phyloP scores from a whole-genome alignment of 2,113 vertebrate genomes.

The Castor canadensis region DNA sequence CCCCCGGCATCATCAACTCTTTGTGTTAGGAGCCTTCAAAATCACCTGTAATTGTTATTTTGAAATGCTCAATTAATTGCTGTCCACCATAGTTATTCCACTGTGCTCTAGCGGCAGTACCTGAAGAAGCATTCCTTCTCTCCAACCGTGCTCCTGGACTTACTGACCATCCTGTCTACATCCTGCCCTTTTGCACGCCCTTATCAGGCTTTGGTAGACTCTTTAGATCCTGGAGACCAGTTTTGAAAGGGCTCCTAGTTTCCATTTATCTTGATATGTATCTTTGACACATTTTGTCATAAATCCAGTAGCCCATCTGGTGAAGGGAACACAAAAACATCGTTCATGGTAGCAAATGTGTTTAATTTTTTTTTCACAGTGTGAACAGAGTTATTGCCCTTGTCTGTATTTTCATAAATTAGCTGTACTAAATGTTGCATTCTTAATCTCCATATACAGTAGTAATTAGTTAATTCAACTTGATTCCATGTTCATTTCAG shows the following conservation, averaged over 20 bases:
- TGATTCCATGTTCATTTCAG: constrained; percentile 20
- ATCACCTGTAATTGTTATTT: neutral
- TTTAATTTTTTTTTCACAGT: neutral
- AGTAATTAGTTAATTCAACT: constrained; percentile 23
- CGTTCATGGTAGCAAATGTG: constrained; percentile 32
- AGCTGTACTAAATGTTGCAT: neutral
- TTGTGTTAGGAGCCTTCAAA: neutral
- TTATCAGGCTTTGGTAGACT: neutral
- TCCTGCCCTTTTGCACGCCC: neutral
- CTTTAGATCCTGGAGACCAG: neutral
- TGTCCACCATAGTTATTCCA: neutral
- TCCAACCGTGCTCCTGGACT: neutral
- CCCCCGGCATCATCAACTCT: neutral
- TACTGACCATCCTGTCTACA: neutral
- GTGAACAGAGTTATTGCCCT: constrained; percentile 27
- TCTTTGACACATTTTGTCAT: neutral
- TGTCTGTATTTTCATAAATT: constrained; percentile 40
- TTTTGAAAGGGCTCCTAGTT: neutral
- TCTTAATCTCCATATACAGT: neutral
- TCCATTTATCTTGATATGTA: constrained; percentile 44
- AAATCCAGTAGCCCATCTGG: constrained; percentile 59
- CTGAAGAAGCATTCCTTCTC: neutral
- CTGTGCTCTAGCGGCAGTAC: neutral
- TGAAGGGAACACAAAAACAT: neutral
- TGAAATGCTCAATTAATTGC: neutral